Base-by-base conservation (phyloP, 2,797 vertebrate species). In the Hozukius guyotensis region DNA sequence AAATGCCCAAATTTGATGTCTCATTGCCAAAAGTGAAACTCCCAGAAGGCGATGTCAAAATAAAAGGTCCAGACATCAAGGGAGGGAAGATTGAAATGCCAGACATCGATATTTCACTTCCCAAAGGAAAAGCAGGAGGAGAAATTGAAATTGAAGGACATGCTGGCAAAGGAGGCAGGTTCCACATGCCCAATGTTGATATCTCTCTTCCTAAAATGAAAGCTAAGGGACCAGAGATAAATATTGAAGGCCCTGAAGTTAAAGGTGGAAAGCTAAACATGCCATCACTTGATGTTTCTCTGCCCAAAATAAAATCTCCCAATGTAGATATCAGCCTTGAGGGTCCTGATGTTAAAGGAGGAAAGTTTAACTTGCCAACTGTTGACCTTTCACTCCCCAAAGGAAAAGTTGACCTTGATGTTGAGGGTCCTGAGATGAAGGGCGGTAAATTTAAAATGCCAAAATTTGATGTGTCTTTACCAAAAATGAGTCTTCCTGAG, bases 381-480 rank as follows among this genome's bases (percentile, higher is more conserved):
- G 29, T 88, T 61, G 91, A 89, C 18, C 8, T 94, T 74, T 92
- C 88, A 32, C 69, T 93, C 46, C 86, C 90, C 20, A 88, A 90
- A 49, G 63, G 46, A 77, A 20, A 49, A 49, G 46, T 20, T 49
- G 46, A 49, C 46, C 46, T 49, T 9, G 18, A n/a, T 9, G 12
- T 91, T 68, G 72, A 92, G 25, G 70, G 78, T 1, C 75, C 77
- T 52, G 75, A 78, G 2, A n/a, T 77, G 1, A 91, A 89, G 84
- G 81, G 78, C 9, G 86, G 79, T 0, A 90, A 77, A 49, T 88
- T 93, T 31, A 80, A 89, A 60, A 80, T 88, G 65, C 87, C 92
- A 0, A 85, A 32, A 69, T 59, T 92, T 60, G 89, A 90, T 67
- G 27, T 94, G 8, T 89, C 93, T 1, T 24, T 93, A 3, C 93